These are phyloP conservation scores for Charadrius vociferus DNA, from an alignment of 2,113 vertebrate genomes.

Conservation along the genomic window DNA sequence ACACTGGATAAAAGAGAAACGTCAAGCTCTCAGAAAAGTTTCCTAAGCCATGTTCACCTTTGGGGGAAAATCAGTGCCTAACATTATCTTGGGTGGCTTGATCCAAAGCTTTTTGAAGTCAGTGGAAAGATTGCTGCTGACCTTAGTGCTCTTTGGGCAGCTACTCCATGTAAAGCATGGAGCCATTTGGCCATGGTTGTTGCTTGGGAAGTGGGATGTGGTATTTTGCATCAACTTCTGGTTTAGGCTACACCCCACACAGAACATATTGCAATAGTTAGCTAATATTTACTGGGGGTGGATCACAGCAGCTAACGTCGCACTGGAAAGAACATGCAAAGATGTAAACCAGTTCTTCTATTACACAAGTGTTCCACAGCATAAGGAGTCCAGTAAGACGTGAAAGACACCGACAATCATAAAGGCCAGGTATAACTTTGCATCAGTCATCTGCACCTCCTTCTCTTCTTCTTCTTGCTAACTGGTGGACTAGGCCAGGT, in stretches of 20 bases:
- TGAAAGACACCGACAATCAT: neutral
- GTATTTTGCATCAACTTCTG: neutral
- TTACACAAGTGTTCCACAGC: neutral
- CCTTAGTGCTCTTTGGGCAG: neutral
- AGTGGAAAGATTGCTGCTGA: neutral
- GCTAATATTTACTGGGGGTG: neutral
- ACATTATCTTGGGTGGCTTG: neutral
- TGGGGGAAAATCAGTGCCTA: neutral
- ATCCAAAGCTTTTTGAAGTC: neutral
- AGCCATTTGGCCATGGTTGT: neutral
- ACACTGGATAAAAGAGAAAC: neutral
- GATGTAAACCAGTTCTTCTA: neutral
- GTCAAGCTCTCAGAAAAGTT: neutral
- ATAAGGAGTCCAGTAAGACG: neutral
- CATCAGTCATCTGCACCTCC: neutral
- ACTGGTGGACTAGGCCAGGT: neutral
- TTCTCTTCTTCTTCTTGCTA: neutral
- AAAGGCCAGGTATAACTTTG: neutral
- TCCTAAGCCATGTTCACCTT: neutral
- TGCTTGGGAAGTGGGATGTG: neutral
- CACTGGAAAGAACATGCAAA: neutral
- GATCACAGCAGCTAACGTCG: neutral
- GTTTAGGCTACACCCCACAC: neutral
- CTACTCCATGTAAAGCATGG: neutral
- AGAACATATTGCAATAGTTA: constrained; percentile 23